Percentiles rank a stretch among this genome's conserved stretches.
Evolutionary conservation across 92 coral and sea anemone species (phyloP).

Genomic region (Palythoa grandiflora): DNA sequence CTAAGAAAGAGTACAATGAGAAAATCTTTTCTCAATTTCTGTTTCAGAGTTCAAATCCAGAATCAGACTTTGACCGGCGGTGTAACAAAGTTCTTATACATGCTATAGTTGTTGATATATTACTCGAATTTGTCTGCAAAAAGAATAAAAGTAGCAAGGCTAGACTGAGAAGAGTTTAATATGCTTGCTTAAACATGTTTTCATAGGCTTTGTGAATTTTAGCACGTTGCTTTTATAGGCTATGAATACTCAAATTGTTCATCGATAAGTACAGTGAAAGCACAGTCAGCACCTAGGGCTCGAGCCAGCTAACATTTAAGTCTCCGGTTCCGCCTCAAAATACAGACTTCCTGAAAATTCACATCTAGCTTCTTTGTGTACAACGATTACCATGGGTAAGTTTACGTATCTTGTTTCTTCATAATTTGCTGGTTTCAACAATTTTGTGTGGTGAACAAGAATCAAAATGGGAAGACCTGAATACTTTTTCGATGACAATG

Average conservation of each 20-base stretch:
- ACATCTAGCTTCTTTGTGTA: conserved; percentile 34
- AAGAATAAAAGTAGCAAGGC: not conserved
- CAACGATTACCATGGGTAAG: conserved; percentile 42
- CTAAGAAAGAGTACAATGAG: not conserved
- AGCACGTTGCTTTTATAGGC: conserved; percentile 20
- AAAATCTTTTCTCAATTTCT: not conserved
- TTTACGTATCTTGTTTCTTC: conserved; percentile 22
- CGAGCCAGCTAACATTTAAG: not conserved
- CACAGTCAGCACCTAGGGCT: not conserved
- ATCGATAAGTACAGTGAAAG: not conserved
- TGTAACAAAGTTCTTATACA: not conserved
- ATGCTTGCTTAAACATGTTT: conserved; percentile 38
- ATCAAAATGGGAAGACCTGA: not conserved
- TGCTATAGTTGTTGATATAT: not conserved
- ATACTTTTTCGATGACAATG: not conserved
- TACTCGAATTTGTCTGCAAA: not conserved
- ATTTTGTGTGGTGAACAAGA: not conserved
- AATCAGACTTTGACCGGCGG: not conserved
- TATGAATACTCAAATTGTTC: conserved; percentile 24
- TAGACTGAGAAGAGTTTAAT: not conserved
- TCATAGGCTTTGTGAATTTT: conserved; percentile 27
- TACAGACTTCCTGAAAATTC: conserved; percentile 23
- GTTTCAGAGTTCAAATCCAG: not conserved
- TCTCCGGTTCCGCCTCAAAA: conserved; percentile 13
- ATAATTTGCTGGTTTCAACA: not conserved